phyloP scores from a whole-genome alignment of 2,888 invertebrate genomes.

The Macaria liturata region DNA sequence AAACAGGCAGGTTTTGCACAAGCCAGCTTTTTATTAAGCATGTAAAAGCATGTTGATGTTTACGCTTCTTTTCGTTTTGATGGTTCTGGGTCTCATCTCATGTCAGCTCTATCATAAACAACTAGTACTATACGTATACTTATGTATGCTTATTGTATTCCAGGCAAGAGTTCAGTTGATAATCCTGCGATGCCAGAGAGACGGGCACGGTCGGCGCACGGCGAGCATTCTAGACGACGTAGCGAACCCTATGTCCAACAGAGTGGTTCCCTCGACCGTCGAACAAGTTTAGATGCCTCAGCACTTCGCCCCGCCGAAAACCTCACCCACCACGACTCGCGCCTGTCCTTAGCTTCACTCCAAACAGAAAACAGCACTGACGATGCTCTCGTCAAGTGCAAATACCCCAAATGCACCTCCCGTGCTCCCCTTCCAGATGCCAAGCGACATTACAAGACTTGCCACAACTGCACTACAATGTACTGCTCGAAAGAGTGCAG shows the following conservation, averaged over 20 bases:
- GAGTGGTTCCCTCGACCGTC: constrained; percentile 71
- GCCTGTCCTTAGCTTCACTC: constrained; percentile 72
- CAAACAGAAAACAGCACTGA: constrained; percentile 76
- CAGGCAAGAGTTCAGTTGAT: constrained; percentile 84
- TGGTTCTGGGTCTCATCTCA: constrained; percentile 35
- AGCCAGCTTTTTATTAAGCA: constrained; percentile 24
- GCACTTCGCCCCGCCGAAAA: constrained; percentile 62
- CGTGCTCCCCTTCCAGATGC: constrained; percentile 89
- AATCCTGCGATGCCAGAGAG: constrained; percentile 71
- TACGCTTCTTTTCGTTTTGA: constrained; percentile 24
- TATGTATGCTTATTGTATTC: constrained; percentile 37
- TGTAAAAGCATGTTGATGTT: constrained; percentile 36
- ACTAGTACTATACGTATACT: constrained; percentile 1
- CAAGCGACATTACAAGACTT: constrained; percentile 92
- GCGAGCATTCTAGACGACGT: constrained; percentile 73
- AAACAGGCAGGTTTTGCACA: constrained; percentile 8
- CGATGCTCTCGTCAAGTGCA: constrained; percentile 87
- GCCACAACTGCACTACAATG: constrained; percentile 97
- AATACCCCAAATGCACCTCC: constrained; percentile 91
- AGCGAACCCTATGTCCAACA: constrained; percentile 71
- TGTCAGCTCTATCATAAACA: constrained; percentile 1
- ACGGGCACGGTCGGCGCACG: constrained; percentile 69
- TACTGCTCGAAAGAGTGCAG: constrained; percentile 97
- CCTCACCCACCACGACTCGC: constrained; percentile 66
- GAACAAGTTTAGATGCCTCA: constrained; percentile 85